Conservation (phyloP, 2,113 vertebrate species). For the Podiceps cristatus region DNA sequence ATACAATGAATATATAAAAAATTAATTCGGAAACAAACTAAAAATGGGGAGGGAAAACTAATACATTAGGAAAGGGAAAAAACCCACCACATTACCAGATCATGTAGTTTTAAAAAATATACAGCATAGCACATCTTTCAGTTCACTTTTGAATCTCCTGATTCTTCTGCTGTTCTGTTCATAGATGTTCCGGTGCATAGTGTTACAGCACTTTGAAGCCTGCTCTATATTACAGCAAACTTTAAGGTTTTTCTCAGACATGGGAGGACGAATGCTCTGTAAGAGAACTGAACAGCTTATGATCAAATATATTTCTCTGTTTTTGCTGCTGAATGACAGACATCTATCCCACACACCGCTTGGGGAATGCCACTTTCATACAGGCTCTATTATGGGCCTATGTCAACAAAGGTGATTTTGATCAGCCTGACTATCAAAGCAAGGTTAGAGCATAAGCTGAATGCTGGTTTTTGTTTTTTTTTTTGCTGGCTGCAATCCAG, state of each 20-base stretch:
- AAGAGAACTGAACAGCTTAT: not conserved
- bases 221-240: not conserved
- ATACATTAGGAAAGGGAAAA: not conserved
- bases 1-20: not conserved
- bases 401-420: not conserved
- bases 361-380: not conserved
- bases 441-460: not conserved
- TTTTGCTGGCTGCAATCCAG: not conserved
- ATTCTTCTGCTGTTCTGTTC: not conserved
- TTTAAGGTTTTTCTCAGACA: not conserved
- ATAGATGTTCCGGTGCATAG: not conserved
- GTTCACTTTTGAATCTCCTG: not conserved
- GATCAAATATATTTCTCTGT: not conserved
- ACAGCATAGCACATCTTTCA: not conserved
- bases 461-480: not conserved
- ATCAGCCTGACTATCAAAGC: not conserved
- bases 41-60: not conserved
- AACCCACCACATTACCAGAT: accelerated
- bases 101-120: not conserved
- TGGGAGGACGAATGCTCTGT: not conserved
- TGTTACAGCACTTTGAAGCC: accelerated
- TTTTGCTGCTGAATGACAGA: not conserved
- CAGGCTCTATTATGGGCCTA: not conserved
- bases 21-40: not conserved
- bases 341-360: not conserved